Evolutionary conservation across 2,888 invertebrate species (phyloP), one percentile per base, ranked within the genome.

Genomic region (Onthophagus sagittarius): DNA sequence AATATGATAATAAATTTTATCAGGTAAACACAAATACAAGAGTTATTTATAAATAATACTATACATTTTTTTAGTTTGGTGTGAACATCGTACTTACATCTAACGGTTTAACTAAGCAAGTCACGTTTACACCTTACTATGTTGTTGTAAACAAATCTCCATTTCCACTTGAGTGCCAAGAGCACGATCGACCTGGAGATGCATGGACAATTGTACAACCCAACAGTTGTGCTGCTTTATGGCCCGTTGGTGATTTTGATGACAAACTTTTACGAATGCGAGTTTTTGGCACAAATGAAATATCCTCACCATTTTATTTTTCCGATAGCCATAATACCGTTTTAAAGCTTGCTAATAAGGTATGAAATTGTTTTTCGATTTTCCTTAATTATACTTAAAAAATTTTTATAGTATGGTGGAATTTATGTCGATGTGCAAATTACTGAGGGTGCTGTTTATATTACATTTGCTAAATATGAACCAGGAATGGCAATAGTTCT

Each of bases 51-150:
- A n/a, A n/a, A n/a, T n/a, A n/a, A n/a, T n/a, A n/a, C n/a, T n/a
- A n/a, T n/a, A 15, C 53, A 23, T 71, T 63, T 74, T 85, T 86
- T 73, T 79, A 97, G 95, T 92, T 99, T 83, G 98, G 98, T 65
- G 95, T 99, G 0, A 93, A 95, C 74, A 98, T 98, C 85, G 92
- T 93, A 79, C 86, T 99, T 81, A 94, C 95, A 0, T 93, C 94
- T 82, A 95, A 96, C 85, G 95, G 97, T 72, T 86, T 99, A 79
- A 98, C 98, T 0, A 99, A 99, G 85, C 95, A 97, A 87, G 94
- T 99, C 71, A 94, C 95, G 62, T 97, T 99, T 82, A 94, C 96
- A 6, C 99, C 99, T 0, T 97, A 94, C 85, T 97, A 94, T 86
- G 90, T 97, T 72, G 89, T 98, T 63, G 92, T 96, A 78, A 99